Evolutionary conservation across 64 coral and sea anemone species (phyloP).

Genomic region (Montipora efflorescens): DNA sequence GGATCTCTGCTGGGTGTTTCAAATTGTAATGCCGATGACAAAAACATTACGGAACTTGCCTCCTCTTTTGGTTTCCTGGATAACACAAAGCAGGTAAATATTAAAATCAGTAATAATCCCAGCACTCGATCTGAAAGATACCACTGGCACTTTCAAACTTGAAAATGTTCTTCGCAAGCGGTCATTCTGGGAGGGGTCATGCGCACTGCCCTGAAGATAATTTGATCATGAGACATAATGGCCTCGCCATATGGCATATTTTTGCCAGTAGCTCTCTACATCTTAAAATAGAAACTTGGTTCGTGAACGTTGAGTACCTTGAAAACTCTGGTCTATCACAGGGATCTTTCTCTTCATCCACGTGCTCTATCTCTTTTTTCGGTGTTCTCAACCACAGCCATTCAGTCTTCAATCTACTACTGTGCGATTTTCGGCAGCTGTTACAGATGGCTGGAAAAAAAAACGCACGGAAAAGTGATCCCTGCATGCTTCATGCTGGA

Average conservation of each 20-base stretch:
- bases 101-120: neutral
- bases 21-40: neutral
- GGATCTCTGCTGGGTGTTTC: neutral
- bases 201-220: too few relatives aligned
- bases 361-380: neutral
- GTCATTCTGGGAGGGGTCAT: too few relatives aligned
- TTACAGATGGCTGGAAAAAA: conserved; percentile 34
- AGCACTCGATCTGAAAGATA: neutral
- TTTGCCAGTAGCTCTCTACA: too few relatives aligned
- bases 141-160: too few relatives aligned
- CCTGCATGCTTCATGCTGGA: neutral
- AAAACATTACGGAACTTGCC: neutral
- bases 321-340: neutral
- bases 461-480: neutral
- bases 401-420: conserved; percentile 13
- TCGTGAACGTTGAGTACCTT: neutral
- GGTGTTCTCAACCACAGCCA: conserved; percentile 42
- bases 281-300: neutral
- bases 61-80: conserved; percentile 15
- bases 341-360: neutral
- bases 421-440: conserved; percentile 40
- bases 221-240: too few relatives aligned
- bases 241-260: too few relatives aligned
- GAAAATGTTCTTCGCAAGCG: too few relatives aligned
- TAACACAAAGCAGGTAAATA: neutral